Conservation (phyloP, 2,797 vertebrate genomes). For the Prionace glauca region DNA sequence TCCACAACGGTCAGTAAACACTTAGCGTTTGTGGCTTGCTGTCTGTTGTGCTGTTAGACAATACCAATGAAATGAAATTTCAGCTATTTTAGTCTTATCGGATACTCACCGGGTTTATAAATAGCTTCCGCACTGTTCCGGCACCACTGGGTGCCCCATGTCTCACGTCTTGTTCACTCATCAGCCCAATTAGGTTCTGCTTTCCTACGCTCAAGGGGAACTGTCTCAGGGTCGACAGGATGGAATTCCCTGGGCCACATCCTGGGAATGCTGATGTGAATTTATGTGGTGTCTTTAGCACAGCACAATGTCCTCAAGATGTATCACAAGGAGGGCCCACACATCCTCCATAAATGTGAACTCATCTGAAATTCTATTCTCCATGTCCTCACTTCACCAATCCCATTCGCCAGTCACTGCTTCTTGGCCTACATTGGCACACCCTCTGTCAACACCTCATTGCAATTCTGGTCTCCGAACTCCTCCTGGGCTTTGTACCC, state of each 20-base stretch:
- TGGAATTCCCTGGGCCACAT: background rate
- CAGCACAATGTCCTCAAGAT: background rate
- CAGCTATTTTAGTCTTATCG: conserved; percentile 31
- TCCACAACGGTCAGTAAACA: background rate
- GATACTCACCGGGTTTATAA: conserved; percentile 21
- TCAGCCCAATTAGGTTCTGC: conserved; percentile 1
- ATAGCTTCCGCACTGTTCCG: background rate
- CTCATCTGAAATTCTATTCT: background rate
- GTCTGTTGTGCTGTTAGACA: background rate
- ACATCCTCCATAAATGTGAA: background rate
- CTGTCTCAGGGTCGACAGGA: background rate
- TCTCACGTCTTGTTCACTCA: background rate
- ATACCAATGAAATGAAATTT: conserved; percentile 26
- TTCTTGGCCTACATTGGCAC: too few relatives aligned
- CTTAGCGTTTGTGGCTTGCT: background rate
- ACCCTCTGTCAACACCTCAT: background rate
- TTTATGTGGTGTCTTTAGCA: background rate
- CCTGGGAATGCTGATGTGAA: background rate
- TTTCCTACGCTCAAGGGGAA: background rate
- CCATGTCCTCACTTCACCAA: background rate
- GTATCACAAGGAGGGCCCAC: too few relatives aligned
- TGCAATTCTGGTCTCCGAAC: background rate
- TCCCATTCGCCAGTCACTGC: background rate
- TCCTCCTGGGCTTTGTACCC: background rate
- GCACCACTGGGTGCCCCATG: background rate